Conservation (phyloP, 2,888 invertebrate genomes). For the Epinotia demarniana region DNA sequence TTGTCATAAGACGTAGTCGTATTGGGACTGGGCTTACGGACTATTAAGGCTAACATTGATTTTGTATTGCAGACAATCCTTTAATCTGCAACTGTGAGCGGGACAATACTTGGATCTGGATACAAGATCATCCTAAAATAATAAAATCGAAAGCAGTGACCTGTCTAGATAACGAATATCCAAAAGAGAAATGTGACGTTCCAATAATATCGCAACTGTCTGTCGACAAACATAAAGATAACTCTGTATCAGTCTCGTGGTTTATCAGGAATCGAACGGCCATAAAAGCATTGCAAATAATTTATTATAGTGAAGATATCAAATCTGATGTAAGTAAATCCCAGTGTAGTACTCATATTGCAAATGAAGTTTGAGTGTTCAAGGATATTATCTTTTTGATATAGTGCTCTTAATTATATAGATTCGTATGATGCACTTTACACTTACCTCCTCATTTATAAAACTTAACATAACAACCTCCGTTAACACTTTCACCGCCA, state of each 20-base stretch:
- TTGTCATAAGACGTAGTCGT: no score
- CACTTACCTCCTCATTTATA: not conserved
- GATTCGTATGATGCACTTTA: not conserved
- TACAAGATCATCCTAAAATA: constrained; percentile 91
- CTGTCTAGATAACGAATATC: constrained; percentile 75
- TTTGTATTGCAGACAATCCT: constrained; percentile 89
- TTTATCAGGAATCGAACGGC: constrained; percentile 94
- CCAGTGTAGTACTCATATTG: constrained; percentile 38
- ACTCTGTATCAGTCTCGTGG: constrained; percentile 94
- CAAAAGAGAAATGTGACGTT: constrained; percentile 82
- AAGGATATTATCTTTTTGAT: not conserved
- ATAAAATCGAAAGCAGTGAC: constrained; percentile 69
- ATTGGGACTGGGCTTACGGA: no score
- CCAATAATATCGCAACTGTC: constrained; percentile 93
- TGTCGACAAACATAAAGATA: constrained; percentile 94
- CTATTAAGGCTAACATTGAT: not conserved
- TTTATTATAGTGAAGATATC: constrained; percentile 87
- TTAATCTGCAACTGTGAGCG: constrained; percentile 95
- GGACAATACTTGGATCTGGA: constrained; percentile 96
- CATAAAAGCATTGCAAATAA: constrained; percentile 92
- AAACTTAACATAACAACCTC: no score
- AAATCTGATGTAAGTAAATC: constrained; percentile 63
- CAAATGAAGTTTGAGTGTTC: constrained; percentile 42
- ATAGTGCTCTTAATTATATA: not conserved
- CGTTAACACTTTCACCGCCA: no score